Conservation (phyloP, 2,113 vertebrate species). For the Nibea albiflora region DNA sequence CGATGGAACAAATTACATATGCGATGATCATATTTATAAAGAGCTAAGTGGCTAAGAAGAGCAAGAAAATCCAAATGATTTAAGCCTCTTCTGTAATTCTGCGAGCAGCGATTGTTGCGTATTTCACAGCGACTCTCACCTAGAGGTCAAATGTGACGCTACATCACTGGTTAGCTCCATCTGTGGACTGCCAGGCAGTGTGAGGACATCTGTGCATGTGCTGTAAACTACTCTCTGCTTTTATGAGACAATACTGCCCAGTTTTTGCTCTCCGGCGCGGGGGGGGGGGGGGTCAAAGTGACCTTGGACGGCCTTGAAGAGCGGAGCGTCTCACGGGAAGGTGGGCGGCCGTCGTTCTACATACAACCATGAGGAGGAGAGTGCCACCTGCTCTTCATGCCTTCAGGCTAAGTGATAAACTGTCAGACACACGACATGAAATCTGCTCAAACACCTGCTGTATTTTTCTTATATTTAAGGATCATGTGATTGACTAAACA, state of each 20-base stretch:
- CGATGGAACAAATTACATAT: too few relatives aligned
- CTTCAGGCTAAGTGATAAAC: constrained; percentile 54
- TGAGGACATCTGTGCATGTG: background rate
- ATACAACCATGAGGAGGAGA: background rate
- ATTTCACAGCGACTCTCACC: background rate
- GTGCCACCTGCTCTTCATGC: constrained; percentile 52
- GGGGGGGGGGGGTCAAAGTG: too few relatives aligned
- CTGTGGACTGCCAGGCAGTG: background rate
- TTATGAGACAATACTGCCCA: constrained; percentile 34
- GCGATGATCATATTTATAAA: too few relatives aligned
- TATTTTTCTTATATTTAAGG: background rate
- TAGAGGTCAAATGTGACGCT: too few relatives aligned
- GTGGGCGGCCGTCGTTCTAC: constrained; percentile 37
- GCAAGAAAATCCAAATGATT: background rate
- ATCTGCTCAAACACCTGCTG: background rate
- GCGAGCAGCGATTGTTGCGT: background rate
- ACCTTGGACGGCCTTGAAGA: constrained; percentile 64
- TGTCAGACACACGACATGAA: constrained; percentile 1
- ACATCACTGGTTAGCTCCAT: background rate
- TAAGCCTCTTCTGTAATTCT: background rate
- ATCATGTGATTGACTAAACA: background rate
- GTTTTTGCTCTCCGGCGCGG: background rate
- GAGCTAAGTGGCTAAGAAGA: too few relatives aligned
- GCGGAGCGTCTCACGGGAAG: constrained; percentile 31
- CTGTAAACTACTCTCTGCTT: constrained; percentile 1